Evolutionary conservation across 2,113 vertebrate species (phyloP).

Genomic region (sheep (Ovis aries)): ARS-UI_Ramb_v3.0 NC_056063.1:64735501-64736000

Average conservation of each 20-base stretch:
- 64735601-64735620: neutral
- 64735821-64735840: no score
- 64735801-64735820: no score
- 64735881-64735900: no score
- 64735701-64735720: neutral
- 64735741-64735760: neutral
- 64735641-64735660: neutral
- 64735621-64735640: neutral
- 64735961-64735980: no score
- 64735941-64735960: no score
- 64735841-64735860: no score
- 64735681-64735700: neutral
- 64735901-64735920: no score
- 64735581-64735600: neutral
- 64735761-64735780: no score
- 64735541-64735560: neutral
- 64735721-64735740: neutral
- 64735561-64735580: neutral
- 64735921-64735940: no score
- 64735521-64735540: neutral
- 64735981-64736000: no score
- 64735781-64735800: no score
- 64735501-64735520: neutral
- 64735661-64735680: neutral
- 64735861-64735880: no score